Percentiles rank a stretch among this genome's conserved stretches.
Conservation (phyloP, 2,113 vertebrate species). For the Orcinus orca region DNA sequence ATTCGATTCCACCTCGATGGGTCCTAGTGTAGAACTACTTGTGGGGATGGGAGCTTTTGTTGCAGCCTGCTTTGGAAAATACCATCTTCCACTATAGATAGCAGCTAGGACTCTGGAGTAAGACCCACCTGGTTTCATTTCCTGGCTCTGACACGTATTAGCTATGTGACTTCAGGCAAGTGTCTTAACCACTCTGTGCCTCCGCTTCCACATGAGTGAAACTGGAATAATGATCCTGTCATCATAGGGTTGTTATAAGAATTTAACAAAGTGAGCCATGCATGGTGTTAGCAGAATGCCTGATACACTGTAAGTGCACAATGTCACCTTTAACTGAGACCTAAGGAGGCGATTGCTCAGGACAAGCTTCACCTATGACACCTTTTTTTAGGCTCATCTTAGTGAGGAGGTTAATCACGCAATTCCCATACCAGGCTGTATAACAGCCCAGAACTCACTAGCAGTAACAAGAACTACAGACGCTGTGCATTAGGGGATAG, state of each 20-base stretch:
- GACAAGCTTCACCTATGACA: neutral
- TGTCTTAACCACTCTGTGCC: neutral
- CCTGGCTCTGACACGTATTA: neutral
- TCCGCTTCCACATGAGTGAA: neutral
- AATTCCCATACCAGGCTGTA: neutral
- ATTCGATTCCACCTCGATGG: neutral
- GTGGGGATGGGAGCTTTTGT: neutral
- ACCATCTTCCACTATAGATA: neutral
- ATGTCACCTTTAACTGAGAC: neutral
- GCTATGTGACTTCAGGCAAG: neutral
- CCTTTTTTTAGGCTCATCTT: neutral
- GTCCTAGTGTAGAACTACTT: neutral
- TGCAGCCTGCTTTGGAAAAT: neutral
- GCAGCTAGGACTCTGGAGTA: neutral
- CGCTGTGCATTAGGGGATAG: neutral
- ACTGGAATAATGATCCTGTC: neutral
- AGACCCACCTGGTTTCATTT: neutral
- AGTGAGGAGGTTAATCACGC: neutral
- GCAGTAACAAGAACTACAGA: neutral
- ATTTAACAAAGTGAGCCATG: neutral
- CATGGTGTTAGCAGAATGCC: neutral
- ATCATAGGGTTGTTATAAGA: neutral
- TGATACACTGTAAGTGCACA: neutral
- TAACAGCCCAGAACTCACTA: neutral
- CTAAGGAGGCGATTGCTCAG: neutral